Evolutionary conservation across 2,888 invertebrate genomes (phyloP).

Genomic region (Camponotus fellah): DNA sequence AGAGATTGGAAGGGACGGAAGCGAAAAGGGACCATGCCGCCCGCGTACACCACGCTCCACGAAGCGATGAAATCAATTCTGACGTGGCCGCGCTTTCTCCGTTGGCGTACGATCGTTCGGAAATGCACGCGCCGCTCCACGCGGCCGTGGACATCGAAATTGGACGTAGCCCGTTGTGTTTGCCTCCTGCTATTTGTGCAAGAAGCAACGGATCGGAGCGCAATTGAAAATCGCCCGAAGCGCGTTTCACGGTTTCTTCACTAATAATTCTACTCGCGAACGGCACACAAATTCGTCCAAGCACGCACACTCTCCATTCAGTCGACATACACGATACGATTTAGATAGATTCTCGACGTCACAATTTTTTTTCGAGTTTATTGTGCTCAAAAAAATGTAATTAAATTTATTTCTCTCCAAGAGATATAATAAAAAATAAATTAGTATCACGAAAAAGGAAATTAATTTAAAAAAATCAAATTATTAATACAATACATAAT

Average conservation of each 20-base stretch:
- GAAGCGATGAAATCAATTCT: conserved; percentile 80
- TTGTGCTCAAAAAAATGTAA: not conserved
- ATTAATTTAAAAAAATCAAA: not conserved
- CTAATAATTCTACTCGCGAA: conserved; percentile 44
- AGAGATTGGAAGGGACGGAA: conserved; percentile 41
- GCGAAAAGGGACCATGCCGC: conserved; percentile 44
- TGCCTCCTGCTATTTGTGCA: conserved; percentile 44
- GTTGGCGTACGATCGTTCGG: conserved; percentile 76
- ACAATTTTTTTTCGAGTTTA: not conserved
- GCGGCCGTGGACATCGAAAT: conserved; percentile 53
- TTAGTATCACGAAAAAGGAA: not conserved
- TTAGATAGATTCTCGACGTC: not conserved
- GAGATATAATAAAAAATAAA: not conserved
- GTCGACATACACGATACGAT: conserved; percentile 15
- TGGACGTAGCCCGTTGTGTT: conserved; percentile 38
- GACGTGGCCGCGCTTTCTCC: conserved; percentile 77
- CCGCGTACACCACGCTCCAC: conserved; percentile 8
- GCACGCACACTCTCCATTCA: conserved; percentile 9
- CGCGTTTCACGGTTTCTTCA: conserved; percentile 54
- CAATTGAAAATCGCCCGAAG: conserved; percentile 44
- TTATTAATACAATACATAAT: not conserved
- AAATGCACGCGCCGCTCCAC: conserved; percentile 66
- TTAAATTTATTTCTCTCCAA: not conserved
- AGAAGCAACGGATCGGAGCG: conserved; percentile 52
- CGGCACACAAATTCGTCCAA: conserved; percentile 47